Base-by-base conservation (phyloP, 2,797 vertebrate species). In the Loris lydekkerianus region DNA sequence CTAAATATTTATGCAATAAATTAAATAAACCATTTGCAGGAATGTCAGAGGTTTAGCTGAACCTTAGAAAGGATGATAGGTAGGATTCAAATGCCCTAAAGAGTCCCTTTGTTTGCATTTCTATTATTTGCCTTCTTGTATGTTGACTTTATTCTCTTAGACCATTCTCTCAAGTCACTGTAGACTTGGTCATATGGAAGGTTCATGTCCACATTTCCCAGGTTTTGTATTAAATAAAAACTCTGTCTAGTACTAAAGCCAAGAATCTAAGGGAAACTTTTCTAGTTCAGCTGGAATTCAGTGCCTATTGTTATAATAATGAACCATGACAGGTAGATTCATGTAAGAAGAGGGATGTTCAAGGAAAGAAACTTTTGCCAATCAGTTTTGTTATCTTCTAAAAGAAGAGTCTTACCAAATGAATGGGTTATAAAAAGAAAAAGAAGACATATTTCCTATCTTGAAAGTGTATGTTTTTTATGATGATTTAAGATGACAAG, bases 311-410 rank as follows among this genome's bases (percentile, higher is more conserved):
- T 56, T 46, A n/a, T n/a, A 77, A 37, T 1, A 43, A 90, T 76
- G 14, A 49, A 43, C 2, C 10, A 21, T 7, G 21, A 49, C 46
- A 95, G 25, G 15, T 77, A 86, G 75, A 84, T 61, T 60, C 20
- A n/a, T 37, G 3, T 43, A 58, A 40, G 49, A 78, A 78, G 13
- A 53, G 23, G 3, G 5, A 63, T 23, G 6, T 25, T 14, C 37
- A 37, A 93, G 20, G 34, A 60, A 89, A 61, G 69, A 15, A 21
- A 2, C 14, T 84, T 83, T 85, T 60, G 10, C n/a, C 25, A 81
- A 15, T 73, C 10, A 60, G 8, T 89, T 94, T 86, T 40, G 21
- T 93, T 21, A 77, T 53, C 17, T 92, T 86, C 82, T 70, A 75
- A 82, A 34, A 82, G 37, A 76, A 72, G 63, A 29, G 4, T 23